Conservation (phyloP, 2,797 vertebrate species). For the Morus bassanus region DNA sequence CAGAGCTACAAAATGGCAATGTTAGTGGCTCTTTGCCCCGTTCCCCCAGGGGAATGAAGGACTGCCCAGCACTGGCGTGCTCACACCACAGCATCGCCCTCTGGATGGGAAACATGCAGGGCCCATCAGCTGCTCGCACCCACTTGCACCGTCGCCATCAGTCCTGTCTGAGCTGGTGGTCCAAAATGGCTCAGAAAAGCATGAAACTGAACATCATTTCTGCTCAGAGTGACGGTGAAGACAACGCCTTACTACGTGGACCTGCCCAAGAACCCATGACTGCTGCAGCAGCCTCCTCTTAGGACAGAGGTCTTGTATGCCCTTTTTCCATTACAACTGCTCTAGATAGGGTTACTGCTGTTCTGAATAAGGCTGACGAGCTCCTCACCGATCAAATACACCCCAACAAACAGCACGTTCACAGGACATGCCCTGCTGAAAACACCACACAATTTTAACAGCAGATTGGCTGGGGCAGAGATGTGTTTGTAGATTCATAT, state of each 20-base stretch:
- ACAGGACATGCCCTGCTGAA: neutral
- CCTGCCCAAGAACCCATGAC: neutral
- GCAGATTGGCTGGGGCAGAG: neutral
- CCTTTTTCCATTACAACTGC: neutral
- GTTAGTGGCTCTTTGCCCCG: neutral
- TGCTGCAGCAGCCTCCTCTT: neutral
- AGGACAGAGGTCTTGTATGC: neutral
- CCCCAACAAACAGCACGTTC: neutral
- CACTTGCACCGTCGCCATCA: rapidly evolving
- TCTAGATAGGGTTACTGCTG: neutral
- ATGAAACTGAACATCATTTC: neutral
- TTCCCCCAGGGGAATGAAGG: neutral
- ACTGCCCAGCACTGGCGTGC: rapidly evolving
- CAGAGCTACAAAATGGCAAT: neutral
- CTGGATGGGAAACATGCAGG: rapidly evolving
- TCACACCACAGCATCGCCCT: rapidly evolving
- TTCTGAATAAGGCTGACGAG: neutral
- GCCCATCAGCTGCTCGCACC: rapidly evolving
- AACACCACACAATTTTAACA: neutral
- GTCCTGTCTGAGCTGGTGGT: neutral
- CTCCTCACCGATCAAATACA: neutral
- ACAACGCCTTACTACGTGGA: rapidly evolving
- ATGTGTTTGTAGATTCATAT: rapidly evolving
- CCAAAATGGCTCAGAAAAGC: neutral
- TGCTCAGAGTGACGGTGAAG: neutral